A percentile compares a stretch with the other conserved stretches of the same genome.
Conservation (phyloP, 2,888 invertebrate genomes). For the Thecophora atra region DNA sequence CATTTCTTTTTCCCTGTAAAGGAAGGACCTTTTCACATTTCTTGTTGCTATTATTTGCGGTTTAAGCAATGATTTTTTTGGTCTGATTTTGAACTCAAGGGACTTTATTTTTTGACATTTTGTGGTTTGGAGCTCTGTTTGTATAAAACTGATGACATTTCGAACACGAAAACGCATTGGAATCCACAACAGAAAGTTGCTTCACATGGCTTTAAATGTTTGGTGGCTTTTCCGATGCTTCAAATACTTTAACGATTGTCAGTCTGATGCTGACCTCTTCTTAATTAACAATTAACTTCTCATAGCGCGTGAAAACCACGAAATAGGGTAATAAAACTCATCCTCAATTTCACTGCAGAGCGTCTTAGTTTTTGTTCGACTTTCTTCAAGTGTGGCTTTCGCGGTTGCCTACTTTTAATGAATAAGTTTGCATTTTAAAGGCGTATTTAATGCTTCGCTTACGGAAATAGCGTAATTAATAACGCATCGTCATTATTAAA, state of each 20-base stretch:
- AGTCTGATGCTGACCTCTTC: background rate
- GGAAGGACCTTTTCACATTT: no score
- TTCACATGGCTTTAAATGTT: background rate
- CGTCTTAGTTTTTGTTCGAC: background rate
- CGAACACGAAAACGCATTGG: background rate
- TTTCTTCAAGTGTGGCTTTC: no score
- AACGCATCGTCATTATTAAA: no score
- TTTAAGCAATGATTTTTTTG: no score
- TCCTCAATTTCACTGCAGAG: background rate
- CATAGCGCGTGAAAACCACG: background rate
- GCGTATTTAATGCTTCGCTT: no score
- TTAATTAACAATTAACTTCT: slow-evolving; percentile 6
- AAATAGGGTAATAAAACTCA: background rate
- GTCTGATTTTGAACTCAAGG: no score
- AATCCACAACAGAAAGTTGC: background rate
- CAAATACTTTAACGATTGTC: background rate
- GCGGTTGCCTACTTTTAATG: no score
- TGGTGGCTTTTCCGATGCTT: background rate
- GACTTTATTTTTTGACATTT: background rate
- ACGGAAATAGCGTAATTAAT: no score
- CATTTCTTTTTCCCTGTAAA: no score
- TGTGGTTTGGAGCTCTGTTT: no score
- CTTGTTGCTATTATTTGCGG: background rate
- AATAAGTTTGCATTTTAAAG: no score
- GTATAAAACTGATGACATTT: background rate